Evolutionary conservation across 2,888 invertebrate species (phyloP), one percentile per base, ranked within the genome.

Genomic region (Conomelus anceps): DNA sequence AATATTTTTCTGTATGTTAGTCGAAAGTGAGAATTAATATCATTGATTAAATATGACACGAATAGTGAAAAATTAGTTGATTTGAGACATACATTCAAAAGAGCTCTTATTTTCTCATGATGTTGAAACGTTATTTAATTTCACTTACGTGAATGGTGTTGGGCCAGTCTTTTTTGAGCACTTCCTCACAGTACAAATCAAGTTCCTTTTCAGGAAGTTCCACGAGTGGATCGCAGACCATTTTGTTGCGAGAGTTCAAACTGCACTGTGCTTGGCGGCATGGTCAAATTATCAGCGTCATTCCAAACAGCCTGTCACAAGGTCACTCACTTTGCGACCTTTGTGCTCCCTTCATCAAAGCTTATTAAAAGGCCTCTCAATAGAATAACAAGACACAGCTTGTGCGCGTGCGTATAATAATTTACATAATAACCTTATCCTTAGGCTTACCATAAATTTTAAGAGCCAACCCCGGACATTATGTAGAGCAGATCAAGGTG

Each of bases 141-240:
- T 22, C 22, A 88, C 89, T 88, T 85, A 89, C 89, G 87, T 89
- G 89, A 29, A 89, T 89, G 13, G 88, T 88, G 11, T 89, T 88
- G 22, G 89, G 89, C 89, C 89, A 89, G 34, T 89, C 89, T 23
- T 89, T 87, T 34, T 89, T 89, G 22, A 89, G 88, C 26, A 89
- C 41, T 20, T 63, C 88, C 34, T 89, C 88, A 22, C 89, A 89
- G 29, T 87, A 89, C 84, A 88, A 89, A 23, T 86, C 84, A 23
- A 89, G 41, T 84, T 84, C 29, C 13, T 86, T 29, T 84, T 22
- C 22, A 20, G 89, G 89, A 20, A 89, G 88, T 34, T 89, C 89
- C 22, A 88, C 87, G 23, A 89, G 89, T n/a, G 89, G 84, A 26
- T 89, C 89, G 3, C 63, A 20, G n/a, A 63, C 63, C 63, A 63